A percentile compares a stretch with the other conserved stretches of the same genome.
phyloP scores from a whole-genome alignment of 2,797 vertebrate genomes.

The Myiotriccus ornatus region DNA sequence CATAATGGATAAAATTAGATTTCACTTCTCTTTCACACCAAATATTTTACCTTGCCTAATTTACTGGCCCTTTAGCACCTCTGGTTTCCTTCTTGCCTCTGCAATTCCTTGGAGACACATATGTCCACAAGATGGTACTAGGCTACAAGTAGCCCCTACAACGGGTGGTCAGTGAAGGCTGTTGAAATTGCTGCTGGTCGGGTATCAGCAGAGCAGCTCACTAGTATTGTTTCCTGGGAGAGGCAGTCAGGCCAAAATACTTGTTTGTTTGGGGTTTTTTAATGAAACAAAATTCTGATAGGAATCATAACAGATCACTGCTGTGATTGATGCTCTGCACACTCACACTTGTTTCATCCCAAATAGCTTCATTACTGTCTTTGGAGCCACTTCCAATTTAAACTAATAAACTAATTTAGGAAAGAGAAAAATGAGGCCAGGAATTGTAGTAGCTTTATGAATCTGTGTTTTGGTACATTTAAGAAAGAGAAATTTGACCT shows the following conservation, averaged over 20 bases:
- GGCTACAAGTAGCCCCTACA: conserved; percentile 8
- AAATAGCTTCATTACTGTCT: neutral
- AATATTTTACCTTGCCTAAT: neutral
- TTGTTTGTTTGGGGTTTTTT: neutral
- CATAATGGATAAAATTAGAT: neutral
- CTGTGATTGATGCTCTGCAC: neutral
- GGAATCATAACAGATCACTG: neutral
- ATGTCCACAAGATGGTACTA: conserved; percentile 57
- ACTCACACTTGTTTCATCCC: neutral
- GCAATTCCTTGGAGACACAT: neutral
- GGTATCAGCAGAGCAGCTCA: neutral
- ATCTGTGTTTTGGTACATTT: conserved; percentile 25
- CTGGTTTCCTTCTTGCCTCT: neutral
- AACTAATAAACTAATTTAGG: neutral
- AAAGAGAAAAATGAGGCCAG: neutral
- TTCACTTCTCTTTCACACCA: neutral
- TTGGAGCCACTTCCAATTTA: neutral
- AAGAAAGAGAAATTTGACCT: neutral
- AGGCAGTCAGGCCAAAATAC: neutral
- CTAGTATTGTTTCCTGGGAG: neutral
- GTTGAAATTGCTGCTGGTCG: neutral
- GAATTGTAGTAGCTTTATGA: neutral
- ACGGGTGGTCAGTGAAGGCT: neutral
- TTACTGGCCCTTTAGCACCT: neutral
- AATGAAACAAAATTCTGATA: neutral